Percentiles rank a stretch among this genome's conserved stretches.
phyloP scores from a whole-genome alignment of 2,113 vertebrate species.

The Oncorhynchus keta region DNA sequence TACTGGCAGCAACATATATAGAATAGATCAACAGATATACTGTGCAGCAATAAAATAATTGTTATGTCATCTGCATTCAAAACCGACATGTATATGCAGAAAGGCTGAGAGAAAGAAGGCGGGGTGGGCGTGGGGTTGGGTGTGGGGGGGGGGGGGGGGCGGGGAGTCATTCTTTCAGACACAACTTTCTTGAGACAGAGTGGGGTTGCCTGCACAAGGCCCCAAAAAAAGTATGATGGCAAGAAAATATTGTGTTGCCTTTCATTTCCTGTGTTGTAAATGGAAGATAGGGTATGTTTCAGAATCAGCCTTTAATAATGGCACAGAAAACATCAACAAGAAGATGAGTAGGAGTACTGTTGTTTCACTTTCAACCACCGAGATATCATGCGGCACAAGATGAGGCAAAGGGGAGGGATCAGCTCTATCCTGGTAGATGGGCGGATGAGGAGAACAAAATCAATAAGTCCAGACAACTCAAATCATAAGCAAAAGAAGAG shows the following conservation, averaged over 20 bases:
- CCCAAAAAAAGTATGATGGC: slow-evolving; percentile 83
- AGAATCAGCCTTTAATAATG: slow-evolving; percentile 63
- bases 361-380: slow-evolving; percentile 83
- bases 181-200: slow-evolving; percentile 92
- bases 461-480: slow-evolving; percentile 11
- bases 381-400: slow-evolving; percentile 99
- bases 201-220: slow-evolving; percentile 70
- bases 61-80: slow-evolving; percentile 95
- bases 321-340: slow-evolving; percentile 65
- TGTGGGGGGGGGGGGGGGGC: slow-evolving; percentile 18
- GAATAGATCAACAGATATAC: slow-evolving; percentile 89
- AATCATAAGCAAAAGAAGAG: slow-evolving; percentile 58
- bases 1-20: slow-evolving; percentile 78
- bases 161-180: slow-evolving; percentile 86
- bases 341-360: slow-evolving; percentile 54
- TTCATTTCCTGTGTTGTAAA: slow-evolving; percentile 78
- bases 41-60: slow-evolving; percentile 97
- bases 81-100: slow-evolving; percentile 78
- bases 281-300: slow-evolving; percentile 70
- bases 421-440: slow-evolving; percentile 80
- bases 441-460: slow-evolving; percentile 69
- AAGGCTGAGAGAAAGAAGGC: slow-evolving; percentile 64
- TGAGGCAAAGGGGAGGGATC: slow-evolving; percentile 87
- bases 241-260: slow-evolving; percentile 99
- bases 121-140: slow-evolving; percentile 37